These are phyloP conservation scores for Eulithis testata DNA, from an alignment of 2,888 invertebrate genomes.

Conservation along the genomic window DNA sequence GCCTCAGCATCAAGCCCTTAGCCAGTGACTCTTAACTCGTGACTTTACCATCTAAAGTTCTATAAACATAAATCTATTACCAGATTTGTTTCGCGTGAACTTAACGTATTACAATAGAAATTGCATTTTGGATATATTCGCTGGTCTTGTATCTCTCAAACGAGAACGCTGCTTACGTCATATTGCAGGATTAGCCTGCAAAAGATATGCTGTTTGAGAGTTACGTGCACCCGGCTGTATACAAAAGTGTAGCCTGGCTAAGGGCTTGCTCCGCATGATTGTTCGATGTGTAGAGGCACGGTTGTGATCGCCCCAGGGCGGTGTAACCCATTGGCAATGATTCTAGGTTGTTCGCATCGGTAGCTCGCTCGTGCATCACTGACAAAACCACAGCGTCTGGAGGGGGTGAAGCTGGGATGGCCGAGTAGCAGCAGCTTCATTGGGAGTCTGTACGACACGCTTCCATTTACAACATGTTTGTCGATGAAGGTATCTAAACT, in stretches of 20 bases:
- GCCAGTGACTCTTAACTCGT: neutral
- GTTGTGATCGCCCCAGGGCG: neutral
- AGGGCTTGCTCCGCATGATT: constrained; percentile 5
- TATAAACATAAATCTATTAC: too few species aligned
- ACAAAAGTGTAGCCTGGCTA: neutral
- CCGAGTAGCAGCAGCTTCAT: constrained; percentile 85
- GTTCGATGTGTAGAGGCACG: constrained; percentile 5
- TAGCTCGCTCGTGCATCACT: constrained; percentile 97
- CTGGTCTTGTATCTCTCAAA: too few species aligned
- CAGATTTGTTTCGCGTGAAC: too few species aligned
- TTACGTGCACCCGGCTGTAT: neutral
- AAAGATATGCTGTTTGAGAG: too few species aligned
- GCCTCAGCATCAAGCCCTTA: constrained; percentile 1
- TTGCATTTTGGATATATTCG: too few species aligned
- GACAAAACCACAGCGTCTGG: constrained; percentile 88
- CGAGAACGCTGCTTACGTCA: too few species aligned
- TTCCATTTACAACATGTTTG: constrained; percentile 62
- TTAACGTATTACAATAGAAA: too few species aligned
- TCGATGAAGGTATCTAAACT: constrained; percentile 58
- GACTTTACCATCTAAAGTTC: neutral
- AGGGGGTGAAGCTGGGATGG: constrained; percentile 86
- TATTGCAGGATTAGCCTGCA: too few species aligned
- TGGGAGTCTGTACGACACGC: constrained; percentile 75
- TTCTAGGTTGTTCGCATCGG: constrained; percentile 95
- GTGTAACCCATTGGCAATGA: constrained; percentile 18